Conservation (phyloP, 2,797 vertebrate genomes). For the Squalus acanthias region DNA sequence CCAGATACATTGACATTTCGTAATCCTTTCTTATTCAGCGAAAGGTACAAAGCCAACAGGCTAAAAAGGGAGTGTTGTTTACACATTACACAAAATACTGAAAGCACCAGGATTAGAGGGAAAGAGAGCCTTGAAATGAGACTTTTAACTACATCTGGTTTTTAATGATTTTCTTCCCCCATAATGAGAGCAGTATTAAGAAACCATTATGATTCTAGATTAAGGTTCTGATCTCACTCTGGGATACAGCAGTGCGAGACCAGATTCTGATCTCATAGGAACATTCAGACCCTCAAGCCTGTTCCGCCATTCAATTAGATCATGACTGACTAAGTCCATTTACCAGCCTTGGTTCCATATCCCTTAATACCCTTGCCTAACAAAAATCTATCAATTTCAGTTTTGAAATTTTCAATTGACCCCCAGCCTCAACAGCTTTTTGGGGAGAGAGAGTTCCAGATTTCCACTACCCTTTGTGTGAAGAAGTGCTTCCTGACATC, state of each 20-base stretch:
- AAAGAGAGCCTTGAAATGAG: not conserved
- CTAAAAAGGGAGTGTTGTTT: not conserved
- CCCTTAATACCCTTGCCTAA: not conserved
- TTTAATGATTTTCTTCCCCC: not conserved
- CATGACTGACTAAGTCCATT: not conserved
- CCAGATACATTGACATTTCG: not conserved
- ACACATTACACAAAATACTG: not conserved
- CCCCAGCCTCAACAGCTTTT: not conserved
- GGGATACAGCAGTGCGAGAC: not conserved
- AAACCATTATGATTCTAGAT: not conserved
- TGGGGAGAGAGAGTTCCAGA: not conserved
- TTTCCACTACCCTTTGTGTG: not conserved
- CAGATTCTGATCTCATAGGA: not conserved
- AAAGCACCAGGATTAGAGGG: not conserved
- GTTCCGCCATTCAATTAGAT: not conserved
- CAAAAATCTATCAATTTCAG: not conserved
- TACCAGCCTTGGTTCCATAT: not conserved
- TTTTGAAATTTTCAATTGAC: not conserved
- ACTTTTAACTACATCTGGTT: not conserved
- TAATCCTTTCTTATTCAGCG: not conserved
- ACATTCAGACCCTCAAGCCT: not conserved
- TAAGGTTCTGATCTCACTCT: not conserved
- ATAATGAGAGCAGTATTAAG: not conserved
- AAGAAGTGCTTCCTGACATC: not conserved
- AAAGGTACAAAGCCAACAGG: not conserved